These are phyloP conservation scores for Agrilus cyanescens DNA, from an alignment of 2,888 invertebrate genomes.

Conservation along the genomic window DNA sequence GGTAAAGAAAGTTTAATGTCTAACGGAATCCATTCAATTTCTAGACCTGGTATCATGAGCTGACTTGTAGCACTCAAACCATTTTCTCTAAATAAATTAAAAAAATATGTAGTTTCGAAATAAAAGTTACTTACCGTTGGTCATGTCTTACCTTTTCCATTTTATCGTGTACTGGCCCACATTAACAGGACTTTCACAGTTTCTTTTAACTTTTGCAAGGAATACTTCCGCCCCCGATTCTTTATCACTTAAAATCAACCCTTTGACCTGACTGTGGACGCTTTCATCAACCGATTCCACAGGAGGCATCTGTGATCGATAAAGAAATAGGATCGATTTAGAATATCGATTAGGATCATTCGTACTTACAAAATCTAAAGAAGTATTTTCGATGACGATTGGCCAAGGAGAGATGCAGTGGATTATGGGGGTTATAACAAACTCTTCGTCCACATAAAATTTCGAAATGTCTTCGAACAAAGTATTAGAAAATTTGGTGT, in stretches of 20 bases:
- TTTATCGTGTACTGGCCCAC: constrained; percentile 42
- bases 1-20: constrained; percentile 51
- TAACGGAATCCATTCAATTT: constrained; percentile 50
- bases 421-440: constrained; percentile 57
- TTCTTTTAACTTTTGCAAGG: constrained; percentile 32
- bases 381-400: constrained; percentile 50
- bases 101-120: not conserved
- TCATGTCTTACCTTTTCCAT: constrained; percentile 40
- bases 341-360: too few species aligned
- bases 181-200: constrained; percentile 36
- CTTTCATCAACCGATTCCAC: constrained; percentile 24
- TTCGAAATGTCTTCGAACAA: constrained; percentile 53
- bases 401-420: constrained; percentile 60
- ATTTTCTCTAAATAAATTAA: constrained; percentile 20
- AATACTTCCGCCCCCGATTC: constrained; percentile 43
- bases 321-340: constrained; percentile 1
- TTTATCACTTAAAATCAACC: constrained; percentile 33
- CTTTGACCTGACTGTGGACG: constrained; percentile 31
- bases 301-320: constrained; percentile 20
- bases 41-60: constrained; percentile 31
- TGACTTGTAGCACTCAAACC: constrained; percentile 24
- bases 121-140: not conserved
- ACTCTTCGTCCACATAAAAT: constrained; percentile 55
- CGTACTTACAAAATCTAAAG: constrained; percentile 45
- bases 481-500: constrained; percentile 51